Conservation (phyloP, 2,113 vertebrate genomes). For the Setophaga petechia region DNA sequence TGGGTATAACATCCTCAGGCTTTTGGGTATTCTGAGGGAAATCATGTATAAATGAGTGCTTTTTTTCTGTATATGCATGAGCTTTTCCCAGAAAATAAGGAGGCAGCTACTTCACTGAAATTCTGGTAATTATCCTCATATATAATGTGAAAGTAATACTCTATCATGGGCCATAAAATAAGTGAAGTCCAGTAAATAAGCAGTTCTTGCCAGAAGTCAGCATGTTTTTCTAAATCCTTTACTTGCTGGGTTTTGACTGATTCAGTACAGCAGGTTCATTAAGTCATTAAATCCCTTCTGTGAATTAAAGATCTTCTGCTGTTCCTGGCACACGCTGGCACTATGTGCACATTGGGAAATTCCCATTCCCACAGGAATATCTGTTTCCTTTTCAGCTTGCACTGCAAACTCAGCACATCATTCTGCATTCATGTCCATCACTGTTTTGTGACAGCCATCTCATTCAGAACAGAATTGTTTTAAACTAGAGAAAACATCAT, state of each 20-base stretch:
- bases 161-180: neutral
- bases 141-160: neutral
- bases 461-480: neutral
- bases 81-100: neutral
- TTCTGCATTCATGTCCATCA: neutral
- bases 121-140: neutral
- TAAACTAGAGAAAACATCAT: neutral
- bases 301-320: neutral
- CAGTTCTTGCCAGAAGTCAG: neutral
- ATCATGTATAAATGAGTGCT: neutral
- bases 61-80: neutral
- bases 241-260: neutral
- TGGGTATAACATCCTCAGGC: neutral
- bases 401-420: neutral
- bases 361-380: neutral
- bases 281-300: conserved; percentile 5
- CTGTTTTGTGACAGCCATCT: neutral
- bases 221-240: neutral
- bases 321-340: neutral
- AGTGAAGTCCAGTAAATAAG: neutral
- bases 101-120: neutral
- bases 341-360: neutral
- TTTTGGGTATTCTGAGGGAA: neutral
- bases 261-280: conserved; percentile 5
- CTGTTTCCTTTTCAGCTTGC: neutral